These are phyloP conservation scores for Drosophila gunungcola DNA, from an alignment of 1,140 invertebrate genomes.

Conservation along the genomic window DNA sequence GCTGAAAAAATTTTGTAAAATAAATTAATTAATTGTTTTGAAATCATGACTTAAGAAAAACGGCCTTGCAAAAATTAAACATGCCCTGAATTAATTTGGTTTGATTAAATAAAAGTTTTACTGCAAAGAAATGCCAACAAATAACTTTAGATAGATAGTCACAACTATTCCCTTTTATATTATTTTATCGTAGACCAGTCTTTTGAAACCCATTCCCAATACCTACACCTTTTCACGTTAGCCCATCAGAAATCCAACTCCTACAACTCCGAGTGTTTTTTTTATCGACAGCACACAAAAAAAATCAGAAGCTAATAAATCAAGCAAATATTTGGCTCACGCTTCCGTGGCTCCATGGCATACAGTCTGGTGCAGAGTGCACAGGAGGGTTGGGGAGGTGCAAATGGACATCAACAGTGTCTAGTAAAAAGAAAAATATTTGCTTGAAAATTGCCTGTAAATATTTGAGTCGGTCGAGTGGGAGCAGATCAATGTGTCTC, in stretches of 20 bases:
- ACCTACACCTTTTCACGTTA: conserved; percentile 23
- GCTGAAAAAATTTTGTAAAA: too few relatives aligned
- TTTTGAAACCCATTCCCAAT: conserved; percentile 10
- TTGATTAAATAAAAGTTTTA: too few relatives aligned
- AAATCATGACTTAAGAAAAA: too few relatives aligned
- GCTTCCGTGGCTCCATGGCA: conserved; percentile 58
- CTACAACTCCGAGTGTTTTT: conserved; percentile 47
- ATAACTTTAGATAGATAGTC: too few relatives aligned
- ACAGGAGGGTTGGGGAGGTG: conserved; percentile 29
- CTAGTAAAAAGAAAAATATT: conserved; percentile 68
- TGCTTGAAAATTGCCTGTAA: conserved; percentile 79
- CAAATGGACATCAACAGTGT: conserved; percentile 64
- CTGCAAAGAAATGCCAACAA: too few relatives aligned
- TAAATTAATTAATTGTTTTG: too few relatives aligned
- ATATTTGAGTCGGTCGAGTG: conserved; percentile 41
- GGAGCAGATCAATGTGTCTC: conserved; percentile 28
- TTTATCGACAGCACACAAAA: conserved; percentile 48
- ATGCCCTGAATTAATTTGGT: too few relatives aligned
- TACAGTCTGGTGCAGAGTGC: conserved; percentile 25
- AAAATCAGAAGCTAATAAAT: conserved; percentile 73
- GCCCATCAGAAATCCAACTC: conserved; percentile 22
- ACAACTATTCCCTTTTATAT: not conserved
- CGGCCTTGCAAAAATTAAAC: too few relatives aligned
- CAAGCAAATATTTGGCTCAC: conserved; percentile 83
- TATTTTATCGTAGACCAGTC: not conserved